phyloP scores from a whole-genome alignment of 2,888 invertebrate genomes.

The Eupithecia subumbrata region DNA sequence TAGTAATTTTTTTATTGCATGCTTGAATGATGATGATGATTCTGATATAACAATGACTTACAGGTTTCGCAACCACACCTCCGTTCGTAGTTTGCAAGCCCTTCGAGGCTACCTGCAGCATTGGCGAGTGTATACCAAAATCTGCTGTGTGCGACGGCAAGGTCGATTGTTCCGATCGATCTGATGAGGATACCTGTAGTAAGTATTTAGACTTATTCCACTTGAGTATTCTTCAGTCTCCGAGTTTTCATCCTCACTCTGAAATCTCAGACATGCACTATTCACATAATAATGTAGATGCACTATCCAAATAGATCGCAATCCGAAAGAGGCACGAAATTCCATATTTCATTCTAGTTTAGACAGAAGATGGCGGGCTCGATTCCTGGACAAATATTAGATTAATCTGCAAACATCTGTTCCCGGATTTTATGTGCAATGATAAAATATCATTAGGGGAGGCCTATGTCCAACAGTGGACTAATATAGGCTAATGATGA shows the following conservation, averaged over 20 bases:
- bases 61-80: slow-evolving; percentile 49
- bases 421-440: not conserved
- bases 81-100: slow-evolving; percentile 52
- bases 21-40: not conserved
- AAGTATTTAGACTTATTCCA: slow-evolving; percentile 65
- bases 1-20: not conserved
- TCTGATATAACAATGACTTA: not conserved
- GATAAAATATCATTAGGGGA: not conserved
- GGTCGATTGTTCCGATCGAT: slow-evolving; percentile 92
- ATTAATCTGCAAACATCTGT: not conserved
- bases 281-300: too few species aligned
- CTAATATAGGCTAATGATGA: too few species aligned
- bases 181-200: slow-evolving; percentile 96
- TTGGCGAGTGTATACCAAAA: slow-evolving; percentile 95
- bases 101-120: slow-evolving; percentile 93
- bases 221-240: not conserved
- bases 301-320: too few species aligned
- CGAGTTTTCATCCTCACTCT: not conserved
- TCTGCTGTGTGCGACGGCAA: slow-evolving; percentile 90
- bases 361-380: not conserved
- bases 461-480: too few species aligned
- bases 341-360: not conserved
- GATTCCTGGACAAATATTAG: not conserved
- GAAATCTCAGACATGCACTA: not conserved
- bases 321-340: not conserved